Evolutionary conservation across 2,113 vertebrate genomes (phyloP), one percentile per base, ranked within the genome.

Genomic region (Monarcha castaneiventris): DNA sequence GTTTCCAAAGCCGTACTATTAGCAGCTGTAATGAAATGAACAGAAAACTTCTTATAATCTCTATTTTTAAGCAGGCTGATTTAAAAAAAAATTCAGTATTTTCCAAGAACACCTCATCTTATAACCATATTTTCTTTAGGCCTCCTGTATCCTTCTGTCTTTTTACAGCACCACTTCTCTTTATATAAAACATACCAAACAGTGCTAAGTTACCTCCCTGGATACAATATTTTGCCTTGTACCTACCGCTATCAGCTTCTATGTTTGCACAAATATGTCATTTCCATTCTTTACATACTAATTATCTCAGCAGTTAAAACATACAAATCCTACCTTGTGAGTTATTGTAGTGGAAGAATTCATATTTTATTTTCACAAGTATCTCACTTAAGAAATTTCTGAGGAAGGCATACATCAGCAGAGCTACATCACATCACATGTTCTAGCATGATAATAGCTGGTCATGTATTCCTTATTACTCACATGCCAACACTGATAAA

Each of bases 111-210:
- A 44, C 29, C 16, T 15, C 10, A 8, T 27, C 33, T 22, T 19
- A 17, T 23, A 55, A 64, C 43, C 11, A 3, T 48, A 6, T 30
- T 66, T 76, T 43, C 27, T 72, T 68, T 41, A 64, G 30, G 9
- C 13, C 10, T 68, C 51, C 23, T 39, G 10, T 30, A 43, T 63
- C 23, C 27, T 61, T 41, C 58, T 33, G 6, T 39, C 39, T 63
- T 77, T 71, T 84, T 37, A 76, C 8, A 68, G 8, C 10, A 37
- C 32, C 63, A 25, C 3, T 69, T 67, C 16, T 37, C 33, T 52
- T 67, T 58, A 26, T 35, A 14, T 26, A 52, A 84, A 84, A n/a
- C 16, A 52, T 21, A 11, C 20, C 0, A 0, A 58, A n/a, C 10
- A 52, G 8, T 13, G 4, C 0, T 1, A 49, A 39, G 7, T 69